Conservation (phyloP, 1,140 invertebrate genomes). For the Lucilia cuprina region DNA sequence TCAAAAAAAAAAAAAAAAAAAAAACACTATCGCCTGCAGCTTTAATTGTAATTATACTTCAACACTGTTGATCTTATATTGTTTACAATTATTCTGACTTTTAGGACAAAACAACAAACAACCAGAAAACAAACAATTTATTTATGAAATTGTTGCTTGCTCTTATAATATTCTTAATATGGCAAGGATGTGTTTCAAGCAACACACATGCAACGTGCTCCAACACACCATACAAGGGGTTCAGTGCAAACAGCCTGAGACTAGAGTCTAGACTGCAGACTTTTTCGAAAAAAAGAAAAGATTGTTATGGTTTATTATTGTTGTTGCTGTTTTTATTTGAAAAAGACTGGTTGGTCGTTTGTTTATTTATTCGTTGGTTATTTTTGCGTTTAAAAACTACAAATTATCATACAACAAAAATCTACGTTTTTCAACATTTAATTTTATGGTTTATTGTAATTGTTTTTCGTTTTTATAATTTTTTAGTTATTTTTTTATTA, state of each 20-base stretch:
- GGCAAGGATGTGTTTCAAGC: neutral
- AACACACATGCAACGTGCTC: neutral
- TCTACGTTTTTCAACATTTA: neutral
- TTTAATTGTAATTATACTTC: neutral
- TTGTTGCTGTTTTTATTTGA: neutral
- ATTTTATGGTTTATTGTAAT: conserved; percentile 28
- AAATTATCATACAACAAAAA: conserved; percentile 25
- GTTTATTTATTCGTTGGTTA: too few species aligned
- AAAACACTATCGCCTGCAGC: neutral
- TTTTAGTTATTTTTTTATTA: neutral
- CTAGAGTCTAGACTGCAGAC: neutral
- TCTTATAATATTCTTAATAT: neutral
- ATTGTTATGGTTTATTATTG: neutral
- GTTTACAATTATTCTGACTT: neutral
- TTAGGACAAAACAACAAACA: neutral
- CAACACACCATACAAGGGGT: neutral
- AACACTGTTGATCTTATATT: neutral
- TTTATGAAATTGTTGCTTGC: neutral
- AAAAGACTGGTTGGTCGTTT: neutral
- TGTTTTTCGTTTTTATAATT: neutral
- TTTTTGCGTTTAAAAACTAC: neutral
- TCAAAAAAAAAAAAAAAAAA: too few species aligned
- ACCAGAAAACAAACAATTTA: neutral
- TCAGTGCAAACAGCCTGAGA: neutral
- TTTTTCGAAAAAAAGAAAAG: neutral